These are phyloP conservation scores for Micromussa lordhowensis DNA, from an alignment of 92 coral and sea anemone species.

Conservation along the genomic window DNA sequence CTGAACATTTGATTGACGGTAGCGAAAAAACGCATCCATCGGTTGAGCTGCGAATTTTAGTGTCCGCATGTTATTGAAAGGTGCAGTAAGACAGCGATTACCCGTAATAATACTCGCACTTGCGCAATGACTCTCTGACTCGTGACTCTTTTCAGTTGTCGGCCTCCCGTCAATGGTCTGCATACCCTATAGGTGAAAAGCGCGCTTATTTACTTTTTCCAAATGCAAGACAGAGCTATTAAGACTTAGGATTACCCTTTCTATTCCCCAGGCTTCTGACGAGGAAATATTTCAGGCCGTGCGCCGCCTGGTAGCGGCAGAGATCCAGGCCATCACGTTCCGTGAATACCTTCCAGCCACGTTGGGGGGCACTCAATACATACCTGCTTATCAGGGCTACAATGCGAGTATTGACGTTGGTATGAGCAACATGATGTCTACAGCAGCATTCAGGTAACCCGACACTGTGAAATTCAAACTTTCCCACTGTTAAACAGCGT, in stretches of 20 bases:
- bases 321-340: slow-evolving; percentile 86
- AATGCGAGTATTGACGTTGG: slow-evolving; percentile 63
- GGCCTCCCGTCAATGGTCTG: too few species aligned
- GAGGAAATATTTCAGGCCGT: slow-evolving; percentile 84
- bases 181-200: too few species aligned
- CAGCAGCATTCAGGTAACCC: slow-evolving; percentile 88
- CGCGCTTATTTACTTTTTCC: too few species aligned
- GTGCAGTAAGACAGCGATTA: too few species aligned
- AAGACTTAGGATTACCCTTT: neutral
- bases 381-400: slow-evolving; percentile 79
- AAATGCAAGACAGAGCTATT: neutral
- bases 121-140: too few species aligned
- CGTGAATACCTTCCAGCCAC: slow-evolving; percentile 88
- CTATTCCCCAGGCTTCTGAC: slow-evolving; percentile 72
- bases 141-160: too few species aligned
- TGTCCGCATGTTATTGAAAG: too few species aligned
- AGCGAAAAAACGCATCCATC: too few species aligned
- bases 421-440: slow-evolving; percentile 79
- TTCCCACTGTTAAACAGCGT: too few species aligned
- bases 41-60: too few species aligned
- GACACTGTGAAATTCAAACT: neutral
- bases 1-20: too few species aligned
- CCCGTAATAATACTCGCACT: too few species aligned
- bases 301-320: slow-evolving; percentile 79
- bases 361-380: slow-evolving; percentile 69